Evolutionary conservation across 2,888 invertebrate species (phyloP).

Genomic region (Bedellia somnulentella): DNA sequence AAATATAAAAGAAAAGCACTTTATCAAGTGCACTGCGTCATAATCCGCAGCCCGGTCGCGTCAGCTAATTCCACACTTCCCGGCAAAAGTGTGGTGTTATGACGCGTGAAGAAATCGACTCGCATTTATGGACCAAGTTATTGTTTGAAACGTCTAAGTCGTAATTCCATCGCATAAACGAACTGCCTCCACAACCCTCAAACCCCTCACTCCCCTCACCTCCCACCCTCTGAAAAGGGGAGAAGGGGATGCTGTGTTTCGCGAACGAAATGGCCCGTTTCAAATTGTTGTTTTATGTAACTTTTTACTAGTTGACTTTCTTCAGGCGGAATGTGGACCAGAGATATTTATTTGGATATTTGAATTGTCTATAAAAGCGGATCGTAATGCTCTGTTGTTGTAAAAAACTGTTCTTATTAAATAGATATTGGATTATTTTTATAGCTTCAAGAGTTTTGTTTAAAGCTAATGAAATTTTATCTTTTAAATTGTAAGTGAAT

Average conservation of each 20-base stretch:
- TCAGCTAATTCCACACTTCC: background rate
- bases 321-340: conserved; percentile 43
- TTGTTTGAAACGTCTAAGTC: conserved; percentile 63
- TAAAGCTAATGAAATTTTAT: no score
- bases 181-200: conserved; percentile 26
- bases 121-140: conserved; percentile 56
- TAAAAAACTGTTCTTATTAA: no score
- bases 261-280: conserved; percentile 56
- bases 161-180: conserved; percentile 56
- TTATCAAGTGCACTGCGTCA: no score
- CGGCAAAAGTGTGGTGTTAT: conserved; percentile 40
- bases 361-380: no score
- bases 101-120: conserved; percentile 58
- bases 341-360: conserved; percentile 33
- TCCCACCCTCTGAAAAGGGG: conserved; percentile 1
- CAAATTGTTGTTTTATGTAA: conserved; percentile 62
- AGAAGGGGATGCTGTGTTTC: conserved; percentile 43
- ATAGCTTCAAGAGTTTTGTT: no score
- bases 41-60: background rate
- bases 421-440: no score
- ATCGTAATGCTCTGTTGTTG: no score
- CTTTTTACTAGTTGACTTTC: conserved; percentile 60
- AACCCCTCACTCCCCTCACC: conserved; percentile 18
- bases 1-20: no score
- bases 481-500: no score